Base-by-base conservation (phyloP, 2,888 invertebrate species). In the Chrysolina americana region DNA sequence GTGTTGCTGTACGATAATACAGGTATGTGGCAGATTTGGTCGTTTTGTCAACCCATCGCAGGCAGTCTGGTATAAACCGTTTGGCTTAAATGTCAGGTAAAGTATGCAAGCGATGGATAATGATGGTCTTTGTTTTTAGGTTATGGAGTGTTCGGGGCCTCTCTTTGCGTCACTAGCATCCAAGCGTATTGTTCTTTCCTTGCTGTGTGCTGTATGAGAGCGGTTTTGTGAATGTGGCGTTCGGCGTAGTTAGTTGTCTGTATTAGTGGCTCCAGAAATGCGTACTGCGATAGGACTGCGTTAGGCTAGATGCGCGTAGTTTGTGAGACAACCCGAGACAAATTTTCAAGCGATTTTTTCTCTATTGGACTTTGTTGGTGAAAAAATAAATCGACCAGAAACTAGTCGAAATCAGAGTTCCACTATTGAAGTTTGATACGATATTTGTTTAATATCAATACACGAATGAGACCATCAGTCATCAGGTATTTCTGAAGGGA, bases 1-100 rank as follows among this genome's bases (percentile, higher is more conserved):
- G 73, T 79, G 86, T 87, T 87, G 86, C 85, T 87, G 87, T 87
- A 86, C 84, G 83, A 86, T 85, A 86, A 87, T 85, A 85, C 86
- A 87, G 87, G 87, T 87, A 85, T 86, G 84, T 87, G 86, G 85
- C 84, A 82, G 83, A 84, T 84, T 83, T 85, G 84, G 82, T 78
- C 84, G 82, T 83, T 80, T 81, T 74, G 77, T 81, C 78, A 72
- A 73, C 80, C 81, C 80, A 76, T 79, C 75, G 83, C 83, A 81
- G 80, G 71, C 84, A 82, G 83, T 79, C 81, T 84, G 84, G 85
- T 86, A 81, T 83, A 72, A 76, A 74, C 75, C 74, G 66, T 76
- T 74, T 74, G 76, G 76, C 77, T 73, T 84, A 81, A 79, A 79
- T 77, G 83, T 81, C 85, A 87, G 87, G 87, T 87, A 87, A 87